Evolutionary conservation across 2,888 invertebrate genomes (phyloP), one percentile per base, ranked within the genome.

Genomic region (Tanytarsus gracilentus): DNA sequence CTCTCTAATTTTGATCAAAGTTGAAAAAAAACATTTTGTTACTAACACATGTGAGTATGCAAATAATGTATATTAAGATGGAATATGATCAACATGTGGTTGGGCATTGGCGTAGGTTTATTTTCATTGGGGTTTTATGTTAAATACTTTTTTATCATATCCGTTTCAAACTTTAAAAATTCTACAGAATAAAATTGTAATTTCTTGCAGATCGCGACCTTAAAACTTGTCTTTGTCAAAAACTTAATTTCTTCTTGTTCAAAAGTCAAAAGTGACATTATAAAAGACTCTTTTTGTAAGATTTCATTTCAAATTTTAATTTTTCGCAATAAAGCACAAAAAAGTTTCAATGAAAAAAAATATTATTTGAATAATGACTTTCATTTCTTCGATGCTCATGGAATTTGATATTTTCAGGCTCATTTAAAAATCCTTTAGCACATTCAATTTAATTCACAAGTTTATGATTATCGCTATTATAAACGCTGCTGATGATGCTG

Each of bases 191-290:
- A 8, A 14, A 18, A 11, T 23, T 44, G 7, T 23, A 44, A 23
- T 44, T n/a, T 44, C 18, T 44, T 11, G 9, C 21, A 23, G 18
- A 18, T 44, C 16, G 36, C 9, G 23, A 23, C 44, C n/a, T 14
- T 44, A 11, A 23, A 44, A 23, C 44, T 18, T 23, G 0, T 18
- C 44, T 23, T 23, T 44, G n/a, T n/a, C n/a, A n/a, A 23, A 44
- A 44, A 23, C 44, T 44, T 44, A 44, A 44, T 44, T 44, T 23
- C 23, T 44, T 44, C 18, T 44, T 44, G 44, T 44, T 44, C 44
- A 44, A 14, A 36, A 36, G 11, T 44, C 18, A 44, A 44, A 44
- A n/a, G 44, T 23, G 44, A 18, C 11, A 29, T 29, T 29, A 29
- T 29, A 7, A 29, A n/a, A n/a, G n/a, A n/a, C n/a, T n/a, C n/a